Evolutionary conservation across 2,888 invertebrate genomes (phyloP), one percentile per base, ranked within the genome.

Genomic region (Sphecodes monilicornis): DNA sequence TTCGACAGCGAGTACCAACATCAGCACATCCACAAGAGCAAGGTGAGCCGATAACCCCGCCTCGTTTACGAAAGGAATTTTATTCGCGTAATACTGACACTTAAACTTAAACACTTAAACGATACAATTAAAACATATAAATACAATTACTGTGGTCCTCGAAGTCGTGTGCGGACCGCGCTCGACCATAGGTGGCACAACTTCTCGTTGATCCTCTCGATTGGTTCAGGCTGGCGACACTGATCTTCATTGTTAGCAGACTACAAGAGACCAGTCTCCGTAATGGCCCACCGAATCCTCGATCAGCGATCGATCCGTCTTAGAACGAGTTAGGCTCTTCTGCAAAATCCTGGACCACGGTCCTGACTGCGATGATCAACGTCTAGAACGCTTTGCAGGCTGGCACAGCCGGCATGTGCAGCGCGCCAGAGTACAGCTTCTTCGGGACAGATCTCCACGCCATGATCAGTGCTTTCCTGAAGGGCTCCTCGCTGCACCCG

Each of bases 1-100:
- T 98, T 98, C 91, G 98, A 98, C 94, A 98, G 98, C 64, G 98
- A 98, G 93, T 98, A 98, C 94, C 98, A 98, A 92, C 98, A 98
- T 93, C 98, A 98, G 95, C 98, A 98, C 95, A 98, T 98, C 90
- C 98, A 98, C 94, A 98, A 98, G 95, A 97, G 98, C 90, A 98
- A 98, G 97, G 98, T 98, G 95, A 96, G 97, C 11, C 8, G 46
- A 22, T n/a, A 18, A 4, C 13, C 4, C 32, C 26, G 13, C 1
- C 1, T n/a, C 4, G 66, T 66, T 68, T 68, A 39, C 36, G 10
- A 68, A 13, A n/a, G 5, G 13, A 68, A 39, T n/a, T 68, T 68
- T 68, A 10, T 22, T 68, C 36, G 43, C 50, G 68, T 64, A 75
- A 66, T 66, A 64, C 64, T 64, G 64, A 66, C n/a, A 32, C 60